Evolutionary conservation across 37 sponge, comb jelly and placozoan species (phyloP), one percentile per base, ranked within the genome.

Genomic region (Halisarca cf. caerulea): DNA sequence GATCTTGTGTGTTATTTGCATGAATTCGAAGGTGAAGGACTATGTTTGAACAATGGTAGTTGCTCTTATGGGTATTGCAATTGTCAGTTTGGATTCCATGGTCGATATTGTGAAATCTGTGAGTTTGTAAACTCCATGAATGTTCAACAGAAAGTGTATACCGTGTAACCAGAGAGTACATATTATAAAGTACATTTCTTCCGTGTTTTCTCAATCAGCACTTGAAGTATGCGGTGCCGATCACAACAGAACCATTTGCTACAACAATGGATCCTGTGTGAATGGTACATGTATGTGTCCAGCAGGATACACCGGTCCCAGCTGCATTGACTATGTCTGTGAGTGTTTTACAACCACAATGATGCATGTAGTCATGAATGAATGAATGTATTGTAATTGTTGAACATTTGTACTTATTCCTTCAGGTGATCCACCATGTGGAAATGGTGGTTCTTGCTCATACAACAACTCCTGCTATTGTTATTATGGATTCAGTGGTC

Each of bases 211-310:
- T 47, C 11, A 11, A 47, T 14, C 41, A 47, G 51, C 6, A 47
- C 35, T 66, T 6, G 51, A 47, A 47, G 51, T 47, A 47, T 47
- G 51, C 11, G 51, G 51, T 14, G 51, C 11, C 6, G 51, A 47
- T 47, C 51, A 6, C 11, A 47, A 47, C 51, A 47, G 77, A 1
- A 74, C 51, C 11, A 47, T 47, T 47, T 68, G 69, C 69, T 30
- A 68, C 69, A 68, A 74, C 77, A 74, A 74, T 24, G 77, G 77
- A 15, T 40, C 43, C 1, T 74, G 77, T 68, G 69, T 68, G 1
- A 68, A 68, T 34, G 69, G 34, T 1, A 28, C 30, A 8, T 68
- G 69, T 30, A 68, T 32, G 32, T 68, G 69, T 34, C 30, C 69
- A 3, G 32, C 69, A 34, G 69, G 69, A 34, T 30, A 68, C 35